A percentile compares a stretch with the other conserved stretches of the same genome.
phyloP scores from a whole-genome alignment of 2,888 invertebrate species.

The Hemistola chrysoprasaria region DNA sequence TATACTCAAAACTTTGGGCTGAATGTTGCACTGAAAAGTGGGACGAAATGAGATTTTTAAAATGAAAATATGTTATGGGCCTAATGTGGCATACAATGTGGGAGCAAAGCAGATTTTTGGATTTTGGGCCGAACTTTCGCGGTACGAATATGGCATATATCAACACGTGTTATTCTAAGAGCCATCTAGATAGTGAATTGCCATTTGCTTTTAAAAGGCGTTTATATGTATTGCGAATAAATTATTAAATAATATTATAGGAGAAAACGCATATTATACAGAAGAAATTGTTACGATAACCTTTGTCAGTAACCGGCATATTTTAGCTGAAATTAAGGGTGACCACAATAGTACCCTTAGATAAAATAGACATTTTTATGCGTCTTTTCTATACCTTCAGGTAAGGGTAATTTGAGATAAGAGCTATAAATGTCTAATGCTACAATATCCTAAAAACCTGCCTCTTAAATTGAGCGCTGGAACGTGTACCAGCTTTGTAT shows the following conservation, averaged over 20 bases:
- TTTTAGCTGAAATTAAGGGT: slow-evolving; percentile 20
- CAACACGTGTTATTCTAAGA: too few species aligned
- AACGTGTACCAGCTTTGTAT: slow-evolving; percentile 14
- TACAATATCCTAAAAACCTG: slow-evolving; percentile 24
- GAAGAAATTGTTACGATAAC: slow-evolving; percentile 17
- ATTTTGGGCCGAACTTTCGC: too few species aligned
- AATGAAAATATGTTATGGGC: too few species aligned
- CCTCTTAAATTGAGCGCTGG: slow-evolving; percentile 22
- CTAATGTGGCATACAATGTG: too few species aligned
- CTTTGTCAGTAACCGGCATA: slow-evolving; percentile 21
- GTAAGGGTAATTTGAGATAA: slow-evolving; percentile 25
- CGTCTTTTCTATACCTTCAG: slow-evolving; percentile 20
- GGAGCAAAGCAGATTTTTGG: too few species aligned
- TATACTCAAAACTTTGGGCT: too few species aligned
- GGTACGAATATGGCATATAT: too few species aligned
- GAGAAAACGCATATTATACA: slow-evolving; percentile 11
- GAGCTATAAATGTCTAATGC: slow-evolving; percentile 21
- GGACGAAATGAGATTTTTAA: too few species aligned
- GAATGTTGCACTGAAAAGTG: too few species aligned
- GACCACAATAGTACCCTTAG: slow-evolving; percentile 14
- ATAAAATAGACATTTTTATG: slow-evolving; percentile 26
- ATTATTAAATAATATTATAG: slow-evolving; percentile 2
- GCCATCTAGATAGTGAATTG: too few species aligned
- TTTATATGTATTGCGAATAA: slow-evolving; percentile 6
- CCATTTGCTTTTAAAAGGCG: slow-evolving; percentile 10